Conservation (phyloP, 2,888 invertebrate genomes). For the Cremastobaeus sp. region DNA sequence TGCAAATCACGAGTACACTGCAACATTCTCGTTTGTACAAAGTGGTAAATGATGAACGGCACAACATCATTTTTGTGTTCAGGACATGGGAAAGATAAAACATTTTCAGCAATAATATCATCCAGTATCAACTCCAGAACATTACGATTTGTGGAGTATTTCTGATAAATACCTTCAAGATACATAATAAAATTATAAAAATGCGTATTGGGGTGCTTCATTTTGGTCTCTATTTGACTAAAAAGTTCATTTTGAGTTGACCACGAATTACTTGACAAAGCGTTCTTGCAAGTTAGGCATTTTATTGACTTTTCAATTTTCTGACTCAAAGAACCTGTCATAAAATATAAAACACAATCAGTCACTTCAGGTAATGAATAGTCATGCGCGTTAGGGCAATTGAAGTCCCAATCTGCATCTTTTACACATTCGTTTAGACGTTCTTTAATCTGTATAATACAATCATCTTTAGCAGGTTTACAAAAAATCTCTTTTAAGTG, state of each 20-base stretch:
- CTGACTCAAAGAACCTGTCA: background rate
- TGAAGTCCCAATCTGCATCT: background rate
- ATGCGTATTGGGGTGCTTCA: background rate
- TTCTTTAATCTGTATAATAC: background rate
- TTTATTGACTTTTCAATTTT: background rate
- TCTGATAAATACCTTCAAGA: background rate
- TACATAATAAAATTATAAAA: background rate
- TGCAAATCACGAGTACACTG: background rate
- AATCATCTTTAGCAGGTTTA: background rate
- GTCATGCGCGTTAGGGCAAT: background rate
- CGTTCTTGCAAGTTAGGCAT: background rate
- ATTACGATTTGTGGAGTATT: background rate
- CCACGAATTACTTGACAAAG: background rate
- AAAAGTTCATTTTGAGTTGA: background rate
- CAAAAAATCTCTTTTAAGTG: background rate
- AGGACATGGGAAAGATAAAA: background rate
- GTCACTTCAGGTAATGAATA: background rate
- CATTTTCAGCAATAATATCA: background rate
- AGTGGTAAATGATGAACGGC: background rate
- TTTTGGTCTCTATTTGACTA: background rate
- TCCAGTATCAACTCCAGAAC: background rate
- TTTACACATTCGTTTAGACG: background rate
- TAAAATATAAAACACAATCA: constrained; percentile 2
- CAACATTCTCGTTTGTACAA: background rate
- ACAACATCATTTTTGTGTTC: background rate